Base-by-base conservation (phyloP, 1,140 invertebrate genomes). In the Brachionus asplanchnoidis region DNA sequence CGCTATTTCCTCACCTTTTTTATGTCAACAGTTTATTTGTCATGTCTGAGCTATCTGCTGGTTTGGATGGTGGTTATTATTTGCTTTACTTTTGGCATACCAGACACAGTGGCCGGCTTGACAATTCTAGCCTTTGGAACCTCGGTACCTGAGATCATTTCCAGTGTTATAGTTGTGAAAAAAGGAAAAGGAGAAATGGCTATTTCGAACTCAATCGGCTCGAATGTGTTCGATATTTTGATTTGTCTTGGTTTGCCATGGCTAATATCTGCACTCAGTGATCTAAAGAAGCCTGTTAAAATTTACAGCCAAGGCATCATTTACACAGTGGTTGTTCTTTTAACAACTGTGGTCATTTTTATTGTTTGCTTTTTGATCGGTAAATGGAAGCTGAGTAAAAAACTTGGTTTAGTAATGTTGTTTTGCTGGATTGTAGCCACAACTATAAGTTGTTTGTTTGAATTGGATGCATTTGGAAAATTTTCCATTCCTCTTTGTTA, bases 11-110 rank as follows among this genome's bases (percentile, higher is more conserved):
- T 95, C 1, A 94, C 95, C 0, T 95, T 97, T 87, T 85, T 94
- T 11, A 93, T 95, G 92, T 95, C 95, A 87, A 93, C 96, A 79
- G 89, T 94, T 11, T 97, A 95, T 95, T 96, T 97, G 77, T 95
- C 94, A 4, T 92, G 92, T 0, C 91, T 95, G 0, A 95, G 95
- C 2, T 97, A 97, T 88, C 87, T 96, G 0, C 93, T 95, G 42
- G 94, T 95, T 11, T 97, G 95, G 95, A 93, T 95, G 91, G 96
- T 97, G 75, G 96, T 77, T 2, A 77, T 77, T 14, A 77, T 77
- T 1, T 77, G 42, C 14, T 77, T 77, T 26, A 77, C 73, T 9
- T 87, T 90, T 20, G 87, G 88, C 1, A 89, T 91, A 42, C 87
- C 87, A 20, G 88, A 88, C 66, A 88, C 89, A 85, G 90, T 91